Evolutionary conservation across 2,797 vertebrate genomes (phyloP), one percentile per base, ranked within the genome.

Genomic region (Sebastes iracundus): DNA sequence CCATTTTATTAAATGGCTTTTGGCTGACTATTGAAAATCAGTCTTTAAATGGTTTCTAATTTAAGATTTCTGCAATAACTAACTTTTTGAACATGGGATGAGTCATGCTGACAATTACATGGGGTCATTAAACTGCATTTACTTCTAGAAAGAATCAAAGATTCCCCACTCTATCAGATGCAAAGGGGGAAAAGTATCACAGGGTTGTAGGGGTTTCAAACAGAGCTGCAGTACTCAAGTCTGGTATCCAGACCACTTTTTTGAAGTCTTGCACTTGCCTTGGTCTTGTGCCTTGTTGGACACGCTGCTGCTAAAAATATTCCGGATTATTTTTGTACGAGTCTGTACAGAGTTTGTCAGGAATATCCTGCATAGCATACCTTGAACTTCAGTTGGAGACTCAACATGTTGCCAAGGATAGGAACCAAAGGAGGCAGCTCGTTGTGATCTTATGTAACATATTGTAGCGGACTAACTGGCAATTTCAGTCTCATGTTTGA

Each of bases 1-100:
- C 14, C 7, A 38, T 16, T 85, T 65, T 69, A 42, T n/a, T 27
- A 75, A 32, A 80, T 56, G 28, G 11, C 5, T 69, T 75, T 77
- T 79, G 64, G 66, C 60, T 28, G 10, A n/a, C 33, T 25, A 8
- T 28, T 60, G 1, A 56, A 32, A 78, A 42, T 6, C 53, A 46
- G 27, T 46, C 12, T 64, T 59, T 64, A 12, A 67, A 72, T 65
- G 7, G 7, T 46, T 80, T 56, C 20, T 55, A 0, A n/a, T 75
- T 64, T 30, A 28, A 9, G 1, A 11, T 70, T 55, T 49, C 25
- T 63, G 58, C n/a, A 53, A 53, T 14, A 49, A 46, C 16, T 2
- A 55, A 42, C 11, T 18, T 81, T 74, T 18, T 33, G 52, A 20
- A 35, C 8, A 16, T 25, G n/a, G 13, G 30, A 52, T 56, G 52